Evolutionary conservation across 1,140 invertebrate species (phyloP).

Genomic region (Hesperophylax magnus): DNA sequence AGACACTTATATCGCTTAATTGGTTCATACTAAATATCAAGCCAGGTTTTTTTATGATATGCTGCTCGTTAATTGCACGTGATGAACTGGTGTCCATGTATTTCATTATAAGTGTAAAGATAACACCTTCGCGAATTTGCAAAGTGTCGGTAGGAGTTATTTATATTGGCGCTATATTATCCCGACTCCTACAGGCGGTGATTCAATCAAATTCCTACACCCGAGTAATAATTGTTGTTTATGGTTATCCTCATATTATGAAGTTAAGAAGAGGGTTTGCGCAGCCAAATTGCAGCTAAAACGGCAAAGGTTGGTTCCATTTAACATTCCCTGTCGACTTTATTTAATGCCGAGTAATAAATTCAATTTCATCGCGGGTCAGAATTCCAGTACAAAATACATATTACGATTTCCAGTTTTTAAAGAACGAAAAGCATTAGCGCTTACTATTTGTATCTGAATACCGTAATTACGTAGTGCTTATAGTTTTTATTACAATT

Average conservation of each 20-base stretch:
- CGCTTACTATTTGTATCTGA: too few species aligned
- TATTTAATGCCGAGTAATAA: too few species aligned
- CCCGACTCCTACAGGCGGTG: neutral
- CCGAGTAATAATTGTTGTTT: neutral
- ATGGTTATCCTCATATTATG: neutral
- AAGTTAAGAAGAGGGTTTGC: neutral
- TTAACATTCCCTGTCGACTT: too few species aligned
- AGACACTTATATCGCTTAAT: neutral
- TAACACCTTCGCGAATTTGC: slow-evolving; percentile 31
- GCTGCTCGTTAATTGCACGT: neutral
- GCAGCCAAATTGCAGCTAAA: neutral
- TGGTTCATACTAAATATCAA: slow-evolving; percentile 7
- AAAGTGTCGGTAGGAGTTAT: neutral
- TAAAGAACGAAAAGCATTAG: too few species aligned
- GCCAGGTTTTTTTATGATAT: slow-evolving; percentile 6
- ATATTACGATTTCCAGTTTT: too few species aligned
- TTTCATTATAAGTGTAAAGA: neutral
- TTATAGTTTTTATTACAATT: too few species aligned
- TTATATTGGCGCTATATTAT: neutral
- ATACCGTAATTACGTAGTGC: too few species aligned
- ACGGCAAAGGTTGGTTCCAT: too few species aligned
- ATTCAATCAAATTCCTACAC: neutral
- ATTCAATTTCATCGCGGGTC: too few species aligned
- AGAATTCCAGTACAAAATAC: too few species aligned
- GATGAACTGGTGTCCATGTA: neutral